These are phyloP conservation scores for Hirundo rustica DNA, from an alignment of 2,797 vertebrate species.

Conservation along the genomic window DNA sequence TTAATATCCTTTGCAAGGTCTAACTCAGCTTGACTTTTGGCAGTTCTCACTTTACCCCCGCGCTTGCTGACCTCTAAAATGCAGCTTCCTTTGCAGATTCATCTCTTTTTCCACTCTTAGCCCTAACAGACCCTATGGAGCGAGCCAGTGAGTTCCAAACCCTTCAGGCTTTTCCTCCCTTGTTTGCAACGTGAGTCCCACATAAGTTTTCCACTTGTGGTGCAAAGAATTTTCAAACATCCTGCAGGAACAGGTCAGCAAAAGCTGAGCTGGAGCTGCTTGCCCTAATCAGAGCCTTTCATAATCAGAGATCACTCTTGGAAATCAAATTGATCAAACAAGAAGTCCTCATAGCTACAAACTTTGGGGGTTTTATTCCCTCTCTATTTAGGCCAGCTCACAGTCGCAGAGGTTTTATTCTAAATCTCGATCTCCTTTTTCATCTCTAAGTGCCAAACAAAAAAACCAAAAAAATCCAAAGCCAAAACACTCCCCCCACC, in stretches of 20 bases:
- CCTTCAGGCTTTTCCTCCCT: not conserved
- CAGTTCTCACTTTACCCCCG: constrained; percentile 41
- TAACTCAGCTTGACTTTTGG: constrained; percentile 69
- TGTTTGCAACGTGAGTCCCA: not conserved
- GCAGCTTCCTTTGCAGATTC: constrained; percentile 58
- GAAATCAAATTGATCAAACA: not conserved
- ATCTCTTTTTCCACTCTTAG: constrained; percentile 38
- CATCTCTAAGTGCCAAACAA: not conserved
- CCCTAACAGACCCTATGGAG: not conserved
- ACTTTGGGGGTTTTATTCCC: not conserved
- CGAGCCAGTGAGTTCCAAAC: not conserved
- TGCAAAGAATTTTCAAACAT: not conserved
- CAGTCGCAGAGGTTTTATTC: not conserved
- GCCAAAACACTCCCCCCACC: too few species aligned
- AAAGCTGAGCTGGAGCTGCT: not conserved
- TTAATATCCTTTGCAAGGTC: constrained; percentile 68
- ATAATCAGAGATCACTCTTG: not conserved
- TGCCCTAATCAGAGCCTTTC: not conserved
- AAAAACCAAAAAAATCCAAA: not conserved
- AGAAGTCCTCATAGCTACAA: not conserved
- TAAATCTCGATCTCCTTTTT: not conserved
- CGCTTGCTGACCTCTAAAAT: constrained; percentile 57
- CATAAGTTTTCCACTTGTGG: not conserved
- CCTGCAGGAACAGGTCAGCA: not conserved
- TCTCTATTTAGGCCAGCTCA: not conserved